Percentiles rank a stretch among this genome's conserved stretches.
These are phyloP conservation scores for Echinops telfairi DNA, from an alignment of 2,113 vertebrate genomes.

Conservation along the genomic window DNA sequence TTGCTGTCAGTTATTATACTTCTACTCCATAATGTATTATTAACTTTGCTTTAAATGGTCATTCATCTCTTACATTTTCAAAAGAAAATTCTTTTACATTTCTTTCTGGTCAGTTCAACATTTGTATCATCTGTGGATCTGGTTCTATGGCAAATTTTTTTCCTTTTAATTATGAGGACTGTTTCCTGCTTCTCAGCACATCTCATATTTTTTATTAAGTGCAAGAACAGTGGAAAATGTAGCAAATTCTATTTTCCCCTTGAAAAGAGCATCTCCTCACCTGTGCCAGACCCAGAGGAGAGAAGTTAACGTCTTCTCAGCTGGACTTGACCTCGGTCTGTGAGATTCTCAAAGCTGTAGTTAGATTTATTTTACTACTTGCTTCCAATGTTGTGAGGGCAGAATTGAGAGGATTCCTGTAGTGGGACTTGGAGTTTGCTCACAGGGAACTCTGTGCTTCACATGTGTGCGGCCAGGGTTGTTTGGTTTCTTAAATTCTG, in stretches of 20 bases:
- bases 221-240: not conserved
- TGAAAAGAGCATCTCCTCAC: not conserved
- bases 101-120: not conserved
- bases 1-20: not conserved
- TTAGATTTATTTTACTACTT: not conserved
- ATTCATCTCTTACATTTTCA: not conserved
- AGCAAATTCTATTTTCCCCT: not conserved
- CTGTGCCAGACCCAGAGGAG: not conserved
- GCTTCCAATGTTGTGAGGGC: not conserved
- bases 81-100: not conserved
- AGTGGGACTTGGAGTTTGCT: not conserved
- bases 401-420: not conserved
- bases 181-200: not conserved
- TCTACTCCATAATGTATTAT: not conserved
- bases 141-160: slow-evolving; percentile 20
- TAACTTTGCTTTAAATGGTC: slow-evolving; percentile 1
- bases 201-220: not conserved
- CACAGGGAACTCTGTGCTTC: not conserved
- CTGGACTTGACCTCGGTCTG: not conserved
- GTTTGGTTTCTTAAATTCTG: too few species aligned
- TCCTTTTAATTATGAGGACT: not conserved
- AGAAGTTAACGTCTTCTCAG: not conserved
- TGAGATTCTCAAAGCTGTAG: not conserved
- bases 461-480: not conserved
- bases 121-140: not conserved